Evolutionary conservation across 2,797 vertebrate genomes (phyloP).

Genomic region (Melanotaenia pygmaea): DNA sequence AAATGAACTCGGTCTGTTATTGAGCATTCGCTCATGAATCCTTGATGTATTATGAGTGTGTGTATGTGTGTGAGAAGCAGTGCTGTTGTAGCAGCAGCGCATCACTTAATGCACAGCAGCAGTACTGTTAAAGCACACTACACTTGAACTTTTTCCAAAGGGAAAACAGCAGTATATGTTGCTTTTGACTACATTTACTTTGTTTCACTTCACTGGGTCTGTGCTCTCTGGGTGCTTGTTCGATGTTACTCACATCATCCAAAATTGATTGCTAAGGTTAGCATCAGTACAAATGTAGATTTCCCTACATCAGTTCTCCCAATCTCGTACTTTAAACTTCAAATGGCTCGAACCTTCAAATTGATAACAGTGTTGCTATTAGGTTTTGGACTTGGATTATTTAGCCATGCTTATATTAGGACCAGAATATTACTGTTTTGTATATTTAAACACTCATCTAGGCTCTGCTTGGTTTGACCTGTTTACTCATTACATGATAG

Average conservation of each 20-base stretch:
- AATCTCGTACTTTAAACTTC: conserved; percentile 18
- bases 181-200: conserved; percentile 57
- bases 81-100: conserved; percentile 34
- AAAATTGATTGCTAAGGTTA: conserved; percentile 65
- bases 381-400: conserved; percentile 35
- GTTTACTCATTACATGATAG: conserved; percentile 76
- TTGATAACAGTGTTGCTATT: conserved; percentile 38
- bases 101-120: conserved; percentile 51
- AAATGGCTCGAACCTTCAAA: conserved; percentile 30
- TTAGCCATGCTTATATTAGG: conserved; percentile 46
- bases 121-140: conserved; percentile 44
- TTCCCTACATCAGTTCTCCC: conserved; percentile 25
- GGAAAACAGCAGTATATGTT: conserved; percentile 52
- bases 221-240: conserved; percentile 62
- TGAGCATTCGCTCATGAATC: conserved; percentile 69
- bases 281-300: conserved; percentile 54
- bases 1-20: conserved; percentile 61
- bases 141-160: conserved; percentile 55
- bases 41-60: conserved; percentile 56
- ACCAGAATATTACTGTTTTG: conserved; percentile 34
- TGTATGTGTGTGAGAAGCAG: conserved; percentile 14
- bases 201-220: conserved; percentile 56
- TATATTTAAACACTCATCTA: conserved; percentile 59
- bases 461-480: conserved; percentile 57
- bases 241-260: conserved; percentile 63